phyloP scores from a whole-genome alignment of 2,888 invertebrate species.

The Pasiphila rectangulata region DNA sequence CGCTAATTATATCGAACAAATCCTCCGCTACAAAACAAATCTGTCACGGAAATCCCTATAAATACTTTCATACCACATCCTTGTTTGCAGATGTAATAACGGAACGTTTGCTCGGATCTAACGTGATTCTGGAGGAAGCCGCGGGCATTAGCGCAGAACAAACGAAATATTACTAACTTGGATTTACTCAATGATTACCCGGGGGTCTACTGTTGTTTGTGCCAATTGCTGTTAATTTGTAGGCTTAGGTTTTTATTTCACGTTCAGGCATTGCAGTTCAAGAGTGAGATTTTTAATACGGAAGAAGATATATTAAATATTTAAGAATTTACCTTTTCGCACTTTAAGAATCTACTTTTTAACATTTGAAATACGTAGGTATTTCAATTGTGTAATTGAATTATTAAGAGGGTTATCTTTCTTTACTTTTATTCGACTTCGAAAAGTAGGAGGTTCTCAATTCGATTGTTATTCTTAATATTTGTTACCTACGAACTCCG shows the following conservation, averaged over 20 bases:
- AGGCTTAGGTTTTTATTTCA: not conserved
- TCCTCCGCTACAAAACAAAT: not conserved
- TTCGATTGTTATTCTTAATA: no score
- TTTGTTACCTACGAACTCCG: no score
- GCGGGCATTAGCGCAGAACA: slow-evolving; percentile 44
- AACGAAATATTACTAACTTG: slow-evolving; percentile 41
- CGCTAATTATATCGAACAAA: not conserved
- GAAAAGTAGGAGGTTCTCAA: no score
- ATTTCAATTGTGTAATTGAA: no score
- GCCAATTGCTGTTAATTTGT: not conserved
- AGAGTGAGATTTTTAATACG: no score
- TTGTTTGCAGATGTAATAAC: slow-evolving; percentile 24
- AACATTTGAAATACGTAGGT: no score
- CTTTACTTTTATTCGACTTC: no score
- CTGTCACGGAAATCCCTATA: slow-evolving; percentile 10
- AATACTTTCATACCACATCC: slow-evolving; percentile 15
- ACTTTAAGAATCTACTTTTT: no score
- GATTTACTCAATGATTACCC: slow-evolving; percentile 2
- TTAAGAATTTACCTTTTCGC: no score
- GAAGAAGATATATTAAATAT: no score
- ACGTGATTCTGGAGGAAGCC: slow-evolving; percentile 26
- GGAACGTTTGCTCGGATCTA: slow-evolving; percentile 24
- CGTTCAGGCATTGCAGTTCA: not conserved
- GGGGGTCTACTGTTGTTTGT: not conserved
- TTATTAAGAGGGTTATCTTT: no score